Evolutionary conservation across 2,797 vertebrate species (phyloP).

Genomic region (Lagodon rhomboides): DNA sequence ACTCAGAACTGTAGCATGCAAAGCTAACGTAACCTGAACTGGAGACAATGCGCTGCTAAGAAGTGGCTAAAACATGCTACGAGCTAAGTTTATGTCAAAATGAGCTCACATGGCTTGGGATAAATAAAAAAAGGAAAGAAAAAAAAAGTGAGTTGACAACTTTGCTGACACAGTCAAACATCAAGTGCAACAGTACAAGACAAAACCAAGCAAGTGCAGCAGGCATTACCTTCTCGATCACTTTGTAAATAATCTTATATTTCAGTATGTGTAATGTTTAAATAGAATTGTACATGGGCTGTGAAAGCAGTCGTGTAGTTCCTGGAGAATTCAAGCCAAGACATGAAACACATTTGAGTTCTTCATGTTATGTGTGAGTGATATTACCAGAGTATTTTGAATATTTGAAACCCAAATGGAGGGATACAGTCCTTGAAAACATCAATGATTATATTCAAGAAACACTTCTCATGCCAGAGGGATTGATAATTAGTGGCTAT

Average conservation of each 20-base stretch:
- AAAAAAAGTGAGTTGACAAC: too few species aligned
- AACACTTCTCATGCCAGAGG: background rate
- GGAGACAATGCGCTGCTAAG: too few species aligned
- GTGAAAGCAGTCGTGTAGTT: background rate
- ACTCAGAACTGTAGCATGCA: too few species aligned
- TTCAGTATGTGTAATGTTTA: background rate
- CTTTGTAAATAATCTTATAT: background rate
- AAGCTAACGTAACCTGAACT: too few species aligned
- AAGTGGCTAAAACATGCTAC: too few species aligned
- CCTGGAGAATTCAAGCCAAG: background rate
- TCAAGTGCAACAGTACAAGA: too few species aligned
- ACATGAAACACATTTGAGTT: background rate
- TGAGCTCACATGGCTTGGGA: too few species aligned
- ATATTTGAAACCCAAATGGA: background rate
- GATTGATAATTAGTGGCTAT: background rate
- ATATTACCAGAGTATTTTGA: background rate
- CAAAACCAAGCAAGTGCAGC: too few species aligned
- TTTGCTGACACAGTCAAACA: too few species aligned
- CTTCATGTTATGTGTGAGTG: background rate
- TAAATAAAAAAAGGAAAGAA: too few species aligned
- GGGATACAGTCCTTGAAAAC: background rate
- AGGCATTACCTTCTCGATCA: background rate
- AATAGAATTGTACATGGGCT: background rate
- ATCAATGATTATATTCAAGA: background rate
- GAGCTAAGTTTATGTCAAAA: too few species aligned